Evolutionary conservation across 2,888 invertebrate genomes (phyloP).

Genomic region (Tenthredo mesomela): DNA sequence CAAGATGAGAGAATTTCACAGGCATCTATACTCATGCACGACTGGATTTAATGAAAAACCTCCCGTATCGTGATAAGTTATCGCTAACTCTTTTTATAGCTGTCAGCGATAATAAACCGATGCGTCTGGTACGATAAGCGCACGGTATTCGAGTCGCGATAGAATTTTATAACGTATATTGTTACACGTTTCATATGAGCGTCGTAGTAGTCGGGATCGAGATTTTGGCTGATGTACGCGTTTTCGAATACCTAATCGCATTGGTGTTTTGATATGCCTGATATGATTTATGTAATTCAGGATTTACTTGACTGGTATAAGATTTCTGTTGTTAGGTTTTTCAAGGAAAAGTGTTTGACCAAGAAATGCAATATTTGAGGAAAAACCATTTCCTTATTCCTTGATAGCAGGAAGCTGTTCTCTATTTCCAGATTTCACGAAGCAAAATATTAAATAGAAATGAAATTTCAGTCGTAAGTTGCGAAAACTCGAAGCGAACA

Average conservation of each 20-base stretch:
- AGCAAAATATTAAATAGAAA: background rate
- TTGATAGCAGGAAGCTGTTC: constrained; percentile 27
- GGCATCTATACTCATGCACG: background rate
- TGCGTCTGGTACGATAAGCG: constrained; percentile 48
- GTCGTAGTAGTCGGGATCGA: background rate
- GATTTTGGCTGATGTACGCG: background rate
- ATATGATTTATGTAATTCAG: background rate
- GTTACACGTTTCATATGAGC: constrained; percentile 27
- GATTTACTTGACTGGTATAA: background rate
- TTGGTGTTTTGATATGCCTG: background rate
- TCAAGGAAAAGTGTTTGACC: background rate
- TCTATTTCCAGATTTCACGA: constrained; percentile 21
- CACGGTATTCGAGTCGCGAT: constrained; percentile 6
- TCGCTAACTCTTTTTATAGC: constrained; percentile 52
- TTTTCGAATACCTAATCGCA: background rate
- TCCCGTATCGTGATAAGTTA: constrained; percentile 42
- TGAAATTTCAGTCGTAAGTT: constrained; percentile 19
- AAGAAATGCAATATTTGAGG: constrained; percentile 7
- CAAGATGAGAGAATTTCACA: constrained; percentile 5
- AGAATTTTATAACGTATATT: constrained; percentile 28
- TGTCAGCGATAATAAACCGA: constrained; percentile 51
- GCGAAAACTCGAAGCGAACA: constrained; percentile 43
- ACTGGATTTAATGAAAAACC: constrained; percentile 3
- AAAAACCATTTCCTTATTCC: constrained; percentile 2
- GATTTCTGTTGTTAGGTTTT: background rate